Evolutionary conservation across 2,113 vertebrate species (phyloP).

Genomic region (Tupaia chinensis): DNA sequence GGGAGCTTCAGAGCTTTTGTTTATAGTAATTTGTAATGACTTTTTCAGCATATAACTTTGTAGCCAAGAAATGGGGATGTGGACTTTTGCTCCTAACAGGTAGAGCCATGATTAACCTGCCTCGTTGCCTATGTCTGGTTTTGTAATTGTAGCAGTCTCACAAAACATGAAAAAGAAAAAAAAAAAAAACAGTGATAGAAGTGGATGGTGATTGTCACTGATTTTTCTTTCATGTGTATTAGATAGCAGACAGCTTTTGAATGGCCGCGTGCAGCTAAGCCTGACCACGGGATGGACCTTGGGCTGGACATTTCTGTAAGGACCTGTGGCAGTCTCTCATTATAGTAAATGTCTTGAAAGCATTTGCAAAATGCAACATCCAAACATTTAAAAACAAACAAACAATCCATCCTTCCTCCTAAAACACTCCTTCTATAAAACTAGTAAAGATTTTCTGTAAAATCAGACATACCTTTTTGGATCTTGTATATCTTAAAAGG

Average conservation of each 20-base stretch:
- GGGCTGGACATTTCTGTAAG: background rate
- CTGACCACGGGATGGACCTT: background rate
- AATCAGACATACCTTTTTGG: background rate
- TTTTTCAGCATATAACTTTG: background rate
- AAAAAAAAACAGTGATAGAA: background rate
- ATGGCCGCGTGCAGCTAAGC: background rate
- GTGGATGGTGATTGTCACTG: slow-evolving; percentile 70
- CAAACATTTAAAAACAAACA: background rate
- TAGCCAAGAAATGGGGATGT: slow-evolving; percentile 1
- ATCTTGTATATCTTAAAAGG: background rate
- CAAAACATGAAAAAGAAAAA: background rate
- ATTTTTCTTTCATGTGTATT: slow-evolving; percentile 78
- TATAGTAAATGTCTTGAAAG: too few species aligned
- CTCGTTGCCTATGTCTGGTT: background rate
- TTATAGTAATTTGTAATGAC: background rate
- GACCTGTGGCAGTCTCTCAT: background rate
- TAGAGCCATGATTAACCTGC: background rate
- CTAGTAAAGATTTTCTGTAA: background rate
- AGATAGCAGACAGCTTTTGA: slow-evolving; percentile 64
- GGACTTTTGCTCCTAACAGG: slow-evolving; percentile 68
- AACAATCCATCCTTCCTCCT: background rate
- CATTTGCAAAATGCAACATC: background rate
- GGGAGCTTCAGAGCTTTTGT: background rate
- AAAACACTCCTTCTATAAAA: background rate
- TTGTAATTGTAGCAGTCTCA: slow-evolving; percentile 24